Percentiles rank a stretch among this genome's conserved stretches.
Conservation (phyloP, 2,113 vertebrate genomes). For the Chunga burmeisteri region DNA sequence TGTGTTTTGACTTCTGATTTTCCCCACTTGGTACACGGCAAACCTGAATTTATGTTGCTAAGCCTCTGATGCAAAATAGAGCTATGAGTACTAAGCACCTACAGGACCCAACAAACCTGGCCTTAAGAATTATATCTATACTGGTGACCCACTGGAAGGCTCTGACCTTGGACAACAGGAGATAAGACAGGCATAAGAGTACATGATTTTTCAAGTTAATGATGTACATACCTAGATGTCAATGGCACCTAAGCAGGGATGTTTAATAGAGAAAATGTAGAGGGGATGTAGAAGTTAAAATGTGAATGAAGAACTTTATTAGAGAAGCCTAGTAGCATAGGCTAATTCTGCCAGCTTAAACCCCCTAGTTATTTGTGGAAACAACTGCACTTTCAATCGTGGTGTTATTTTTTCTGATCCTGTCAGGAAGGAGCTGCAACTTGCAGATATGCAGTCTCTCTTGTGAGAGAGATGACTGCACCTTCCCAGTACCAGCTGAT, state of each 20-base stretch:
- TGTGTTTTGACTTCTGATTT: neutral
- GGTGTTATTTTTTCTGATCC: neutral
- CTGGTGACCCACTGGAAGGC: neutral
- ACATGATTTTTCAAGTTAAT: neutral
- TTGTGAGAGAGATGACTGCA: neutral
- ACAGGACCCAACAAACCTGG: neutral
- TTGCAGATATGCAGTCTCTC: neutral
- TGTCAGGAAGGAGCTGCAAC: neutral
- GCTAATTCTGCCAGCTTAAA: neutral
- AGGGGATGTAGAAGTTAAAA: neutral
- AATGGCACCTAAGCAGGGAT: neutral
- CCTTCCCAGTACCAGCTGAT: neutral
- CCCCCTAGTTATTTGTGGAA: neutral
- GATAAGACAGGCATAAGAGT: neutral
- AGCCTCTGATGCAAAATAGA: neutral
- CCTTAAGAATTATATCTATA: neutral
- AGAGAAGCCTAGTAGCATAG: neutral
- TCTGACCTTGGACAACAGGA: neutral
- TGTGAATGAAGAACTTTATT: neutral
- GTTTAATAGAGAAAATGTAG: neutral
- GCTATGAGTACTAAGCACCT: neutral
- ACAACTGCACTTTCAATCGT: neutral
- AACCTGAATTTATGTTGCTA: neutral
- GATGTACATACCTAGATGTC: neutral
- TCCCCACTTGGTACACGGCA: neutral